phyloP scores from a whole-genome alignment of 2,888 invertebrate species.

The Abscondita cerata region DNA sequence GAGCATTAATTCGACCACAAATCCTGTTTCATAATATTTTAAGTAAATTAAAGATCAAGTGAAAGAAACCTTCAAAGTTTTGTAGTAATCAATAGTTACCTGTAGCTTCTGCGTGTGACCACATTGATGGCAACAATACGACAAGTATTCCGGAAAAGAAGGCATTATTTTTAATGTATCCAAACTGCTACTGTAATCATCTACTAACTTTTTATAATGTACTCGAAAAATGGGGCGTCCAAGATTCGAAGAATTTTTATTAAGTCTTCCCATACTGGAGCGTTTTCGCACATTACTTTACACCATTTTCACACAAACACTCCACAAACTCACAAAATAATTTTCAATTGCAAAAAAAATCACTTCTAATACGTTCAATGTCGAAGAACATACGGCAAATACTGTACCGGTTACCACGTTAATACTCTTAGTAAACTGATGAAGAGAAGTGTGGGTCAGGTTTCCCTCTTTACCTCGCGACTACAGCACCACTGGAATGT shows the following conservation, averaged over 20 bases:
- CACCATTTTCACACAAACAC: constrained; percentile 1
- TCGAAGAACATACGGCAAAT: constrained; percentile 9
- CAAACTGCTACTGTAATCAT: constrained; percentile 60
- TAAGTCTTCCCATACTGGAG: constrained; percentile 62
- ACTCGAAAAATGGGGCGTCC: constrained; percentile 63
- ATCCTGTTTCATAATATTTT: too few relatives aligned
- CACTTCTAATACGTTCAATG: not conserved
- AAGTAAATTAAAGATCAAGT: too few relatives aligned
- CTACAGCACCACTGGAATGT: constrained; percentile 51
- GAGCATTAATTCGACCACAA: too few relatives aligned
- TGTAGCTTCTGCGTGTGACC: constrained; percentile 67
- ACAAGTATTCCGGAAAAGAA: constrained; percentile 64
- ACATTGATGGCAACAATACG: constrained; percentile 67
- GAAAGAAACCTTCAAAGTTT: too few relatives aligned
- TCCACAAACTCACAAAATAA: constrained; percentile 1
- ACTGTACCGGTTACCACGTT: constrained; percentile 28
- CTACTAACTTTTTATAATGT: constrained; percentile 66
- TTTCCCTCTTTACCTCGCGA: constrained; percentile 39
- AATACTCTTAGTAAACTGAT: constrained; percentile 42
- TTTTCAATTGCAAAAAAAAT: not conserved
- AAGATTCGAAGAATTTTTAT: constrained; percentile 55
- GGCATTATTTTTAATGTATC: constrained; percentile 61
- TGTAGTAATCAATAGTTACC: constrained; percentile 55
- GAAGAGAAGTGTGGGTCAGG: constrained; percentile 45
- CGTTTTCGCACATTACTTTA: constrained; percentile 28